Base-by-base conservation (phyloP, 1,140 invertebrate species). In the Ceratina australensis region DNA sequence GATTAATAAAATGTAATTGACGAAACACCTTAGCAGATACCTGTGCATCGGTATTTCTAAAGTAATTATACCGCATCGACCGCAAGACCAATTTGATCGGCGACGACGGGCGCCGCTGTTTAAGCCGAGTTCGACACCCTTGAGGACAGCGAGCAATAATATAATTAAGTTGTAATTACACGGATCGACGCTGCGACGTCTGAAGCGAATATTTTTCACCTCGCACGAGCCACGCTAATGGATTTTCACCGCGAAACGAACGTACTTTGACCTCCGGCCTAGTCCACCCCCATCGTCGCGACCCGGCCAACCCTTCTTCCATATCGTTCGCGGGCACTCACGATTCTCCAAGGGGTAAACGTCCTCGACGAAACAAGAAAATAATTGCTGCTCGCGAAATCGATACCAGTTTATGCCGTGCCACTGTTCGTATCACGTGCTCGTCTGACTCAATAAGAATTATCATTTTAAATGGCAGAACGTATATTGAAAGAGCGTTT, bases 301-400 rank as follows among this genome's bases (percentile, higher is more conserved):
- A 16, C 22, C 59, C n/a, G 3, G 12, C 10, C 18, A 42, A 42
- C 33, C 49, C 59, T 7, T 10, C 52, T n/a, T 20, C 10, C 69
- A 65, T 33, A 52, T 50, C 76, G 13, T 28, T 49, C 52, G 52
- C 63, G 47, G 57, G 12, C 15, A 24, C 42, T n/a, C 47, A 42
- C 61, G 42, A 24, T 42, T 42, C n/a, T 15, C 33, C 22, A 18
- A 7, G 59, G 65, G 65, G 65, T 77, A 77, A 77, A 78, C 68
- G 76, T 78, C 50, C 76, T 42, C 76, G 61, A 78, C 69, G 73
- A 78, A 78, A 78, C 59, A 52, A 78, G 59, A 65, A 78, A 78
- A 72, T 72, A 78, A 78, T 78, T 77, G 74, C 74, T 22, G 57
- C 22, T n/a, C 47, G 47, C 20, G 57, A 33, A 71, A 77, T 77